Base-by-base conservation (phyloP, 2,797 vertebrate species). In the Clarias laeviceps region DNA sequence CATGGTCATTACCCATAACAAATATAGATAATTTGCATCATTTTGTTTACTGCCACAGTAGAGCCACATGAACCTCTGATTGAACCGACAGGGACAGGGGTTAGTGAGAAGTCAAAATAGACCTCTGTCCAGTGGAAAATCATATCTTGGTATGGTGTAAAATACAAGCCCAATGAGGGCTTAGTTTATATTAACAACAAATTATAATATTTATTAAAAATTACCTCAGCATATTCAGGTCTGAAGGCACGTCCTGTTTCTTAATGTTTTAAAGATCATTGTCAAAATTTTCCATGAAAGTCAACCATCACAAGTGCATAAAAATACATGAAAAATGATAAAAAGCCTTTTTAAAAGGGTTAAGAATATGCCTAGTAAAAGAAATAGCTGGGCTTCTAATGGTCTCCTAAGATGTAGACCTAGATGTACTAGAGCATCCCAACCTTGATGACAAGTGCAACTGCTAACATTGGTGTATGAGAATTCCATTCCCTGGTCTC, bases 321-420 rank as follows among this genome's bases (percentile, higher is more conserved):
- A 50, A 57, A 80, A 50, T 29, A 54, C 79, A 66, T 50, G 82
- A 78, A 82, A 70, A 82, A 54, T 82, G 54, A 72, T 77, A 45
- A 82, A 85, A 74, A 8, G 9, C 6, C 64, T 85, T 74, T 82
- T 54, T 20, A 80, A 54, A 80, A 56, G 24, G 32, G 37, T 68
- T 32, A 62, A 54, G 59, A 74, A 70, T 73, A 32, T 6, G 17
- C 45, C 24, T 29, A 69, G 24, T 77, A 57, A 66, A 56, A 85
- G 37, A 24, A 70, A 70, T 18, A 74, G 34, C 34, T 69, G n/a
- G 18, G 56, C 15, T 62, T 82, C 50, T 82, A 82, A 76, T 85
- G 69, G 18, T 69, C 70, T 74, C 45, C 29, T 77, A 70, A 32
- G 17, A 77, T 68, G 54, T 85, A 80, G 34, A 85, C 34, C 12